Conservation (phyloP, 2,888 invertebrate genomes). For the Pterostichus niger region DNA sequence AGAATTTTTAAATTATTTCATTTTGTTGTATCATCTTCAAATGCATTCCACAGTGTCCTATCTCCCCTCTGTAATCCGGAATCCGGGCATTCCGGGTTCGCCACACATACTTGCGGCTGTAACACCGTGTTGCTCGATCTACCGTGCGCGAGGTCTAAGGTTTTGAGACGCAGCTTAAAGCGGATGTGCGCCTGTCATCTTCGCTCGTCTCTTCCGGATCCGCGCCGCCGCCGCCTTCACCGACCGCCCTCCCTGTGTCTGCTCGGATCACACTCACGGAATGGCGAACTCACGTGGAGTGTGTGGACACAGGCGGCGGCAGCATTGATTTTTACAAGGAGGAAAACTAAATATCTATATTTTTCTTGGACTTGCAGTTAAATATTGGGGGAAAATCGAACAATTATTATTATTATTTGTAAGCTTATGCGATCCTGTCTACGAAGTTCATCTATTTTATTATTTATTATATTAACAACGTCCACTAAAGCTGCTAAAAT, state of each 20-base stretch:
- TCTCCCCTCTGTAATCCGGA: neutral
- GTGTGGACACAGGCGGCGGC: neutral
- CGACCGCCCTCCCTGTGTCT: neutral
- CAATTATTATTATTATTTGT: too few species aligned
- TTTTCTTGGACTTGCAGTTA: too few species aligned
- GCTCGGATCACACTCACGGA: neutral
- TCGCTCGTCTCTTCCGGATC: constrained; percentile 15
- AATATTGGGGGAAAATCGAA: too few species aligned
- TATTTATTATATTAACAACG: too few species aligned
- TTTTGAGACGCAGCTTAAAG: constrained; percentile 51
- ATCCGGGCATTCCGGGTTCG: neutral
- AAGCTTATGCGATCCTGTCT: too few species aligned
- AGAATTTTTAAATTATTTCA: too few species aligned
- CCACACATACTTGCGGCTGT: constrained; percentile 1
- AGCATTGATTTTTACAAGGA: too few species aligned
- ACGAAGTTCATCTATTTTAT: too few species aligned
- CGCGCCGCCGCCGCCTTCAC: neutral
- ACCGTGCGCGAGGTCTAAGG: neutral
- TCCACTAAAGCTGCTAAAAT: too few species aligned
- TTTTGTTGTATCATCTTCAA: too few species aligned
- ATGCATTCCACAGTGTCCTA: neutral
- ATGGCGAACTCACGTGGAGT: neutral
- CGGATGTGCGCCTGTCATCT: constrained; percentile 60
- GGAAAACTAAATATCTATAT: too few species aligned
- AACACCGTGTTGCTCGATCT: constrained; percentile 1